Conservation (phyloP, 2,797 vertebrate genomes). For the Labroides dimidiatus region DNA sequence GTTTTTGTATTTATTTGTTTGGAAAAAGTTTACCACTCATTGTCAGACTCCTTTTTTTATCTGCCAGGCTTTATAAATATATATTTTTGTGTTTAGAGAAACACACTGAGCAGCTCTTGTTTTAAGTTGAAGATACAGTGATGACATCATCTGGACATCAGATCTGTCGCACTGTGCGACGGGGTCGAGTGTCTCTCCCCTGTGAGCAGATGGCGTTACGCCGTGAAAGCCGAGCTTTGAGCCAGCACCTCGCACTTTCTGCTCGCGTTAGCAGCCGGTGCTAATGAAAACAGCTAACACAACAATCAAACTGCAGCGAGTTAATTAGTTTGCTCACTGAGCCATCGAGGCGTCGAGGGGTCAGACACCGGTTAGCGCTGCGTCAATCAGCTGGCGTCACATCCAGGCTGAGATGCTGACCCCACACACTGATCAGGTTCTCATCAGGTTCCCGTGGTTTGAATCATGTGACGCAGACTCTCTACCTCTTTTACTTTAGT, state of each 20-base stretch:
- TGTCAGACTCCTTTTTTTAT: no score
- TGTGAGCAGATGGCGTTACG: constrained; percentile 41
- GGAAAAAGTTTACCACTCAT: no score
- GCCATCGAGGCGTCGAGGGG: constrained; percentile 9
- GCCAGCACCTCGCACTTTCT: constrained; percentile 37
- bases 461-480: no score
- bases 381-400: constrained; percentile 17
- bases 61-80: no score
- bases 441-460: no score
- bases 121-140: constrained; percentile 8
- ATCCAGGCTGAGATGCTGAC: constrained; percentile 29
- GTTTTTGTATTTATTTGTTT: no score
- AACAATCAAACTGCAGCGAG: constrained; percentile 37
- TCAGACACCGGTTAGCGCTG: constrained; percentile 2
- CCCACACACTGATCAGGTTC: constrained; percentile 33
- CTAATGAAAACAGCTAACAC: constrained; percentile 36
- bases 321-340: constrained; percentile 21
- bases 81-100: no score
- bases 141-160: constrained; percentile 44
- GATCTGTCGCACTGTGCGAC: constrained; percentile 28
- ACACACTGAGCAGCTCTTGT: not conserved
- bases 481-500: no score
- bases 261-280: constrained; percentile 19
- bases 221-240: constrained; percentile 36
- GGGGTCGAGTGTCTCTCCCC: constrained; percentile 1